Evolutionary conservation across 92 coral and sea anemone genomes (phyloP), one percentile per base, ranked within the genome.

Genomic region (Desmophyllum pertusum): DNA sequence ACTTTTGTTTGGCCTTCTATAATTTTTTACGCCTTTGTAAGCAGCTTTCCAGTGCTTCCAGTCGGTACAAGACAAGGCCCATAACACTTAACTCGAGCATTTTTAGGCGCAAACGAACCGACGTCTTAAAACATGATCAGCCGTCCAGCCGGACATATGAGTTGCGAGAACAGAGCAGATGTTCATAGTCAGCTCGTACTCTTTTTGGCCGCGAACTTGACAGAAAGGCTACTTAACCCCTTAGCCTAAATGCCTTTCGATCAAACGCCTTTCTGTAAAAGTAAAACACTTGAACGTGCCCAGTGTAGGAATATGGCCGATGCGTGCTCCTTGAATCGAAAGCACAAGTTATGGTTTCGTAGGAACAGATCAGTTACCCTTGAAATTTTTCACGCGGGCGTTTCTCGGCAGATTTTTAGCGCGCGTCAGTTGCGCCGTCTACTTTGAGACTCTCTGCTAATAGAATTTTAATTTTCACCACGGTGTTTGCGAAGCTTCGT

Each of bases 381-480:
- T 27, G 48, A 23, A 80, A 67, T 23, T 50, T n/a, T 68, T 80
- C 41, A 14, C 66, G 72, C 79, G 79, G 59, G 43, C 88, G 65
- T 70, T 48, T 59, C n/a, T n/a, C n/a, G n/a, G 87, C 53, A 75
- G 65, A 62, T 80, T 89, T 89, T 85, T 10, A 13, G 13, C 70
- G 93, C 48, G 70, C 51, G 87, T 85, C 66, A 80, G 73, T 38
- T 41, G 35, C 40, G 61, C 78, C 89, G 89, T 89, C 89, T 87
- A 89, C 83, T 70, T 88, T 73, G 86, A 74, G 88, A 61, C 83
- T 79, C 90, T 84, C 69, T 87, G 87, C 86, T 94, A 94, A 94
- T 92, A 89, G 98, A 87, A 94, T 84, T 94, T 92, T 92, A 94
- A 94, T 94, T 94, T 88, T 81, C 76, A 52, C 75, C 75, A 75